phyloP scores from a whole-genome alignment of 2,797 vertebrate species.

The Diplodus sargus region DNA sequence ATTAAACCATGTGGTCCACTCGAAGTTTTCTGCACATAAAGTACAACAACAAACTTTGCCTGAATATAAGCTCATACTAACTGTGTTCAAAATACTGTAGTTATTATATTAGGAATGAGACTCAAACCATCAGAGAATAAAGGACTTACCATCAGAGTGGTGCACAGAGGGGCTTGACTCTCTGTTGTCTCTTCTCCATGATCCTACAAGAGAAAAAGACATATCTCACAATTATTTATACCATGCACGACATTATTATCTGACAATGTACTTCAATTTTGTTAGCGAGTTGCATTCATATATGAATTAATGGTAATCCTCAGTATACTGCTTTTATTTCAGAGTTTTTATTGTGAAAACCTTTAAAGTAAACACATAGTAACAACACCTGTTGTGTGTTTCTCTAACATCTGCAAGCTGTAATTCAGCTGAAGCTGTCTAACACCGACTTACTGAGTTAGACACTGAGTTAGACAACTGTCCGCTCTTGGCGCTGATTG shows the following conservation, averaged over 20 bases:
- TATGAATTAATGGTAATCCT: neutral
- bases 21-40: conserved; percentile 79
- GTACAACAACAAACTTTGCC: conserved; percentile 18
- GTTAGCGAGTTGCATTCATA: neutral
- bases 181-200: conserved; percentile 66
- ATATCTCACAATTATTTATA: neutral
- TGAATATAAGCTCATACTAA: neutral
- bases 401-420: neutral
- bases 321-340: neutral
- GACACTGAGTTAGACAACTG: too few relatives aligned
- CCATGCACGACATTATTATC: neutral
- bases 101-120: neutral
- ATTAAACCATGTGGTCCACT: conserved; percentile 95
- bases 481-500: neutral
- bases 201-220: conserved; percentile 59
- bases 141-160: conserved; percentile 72
- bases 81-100: neutral
- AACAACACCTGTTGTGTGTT: neutral
- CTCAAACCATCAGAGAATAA: neutral
- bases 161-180: conserved; percentile 51
- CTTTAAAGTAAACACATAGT: neutral
- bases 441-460: too few relatives aligned
- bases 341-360: neutral
- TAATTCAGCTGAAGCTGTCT: neutral
- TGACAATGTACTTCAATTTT: neutral